Conservation (phyloP, 2,888 invertebrate genomes). For the Monoplex corrugatus region DNA sequence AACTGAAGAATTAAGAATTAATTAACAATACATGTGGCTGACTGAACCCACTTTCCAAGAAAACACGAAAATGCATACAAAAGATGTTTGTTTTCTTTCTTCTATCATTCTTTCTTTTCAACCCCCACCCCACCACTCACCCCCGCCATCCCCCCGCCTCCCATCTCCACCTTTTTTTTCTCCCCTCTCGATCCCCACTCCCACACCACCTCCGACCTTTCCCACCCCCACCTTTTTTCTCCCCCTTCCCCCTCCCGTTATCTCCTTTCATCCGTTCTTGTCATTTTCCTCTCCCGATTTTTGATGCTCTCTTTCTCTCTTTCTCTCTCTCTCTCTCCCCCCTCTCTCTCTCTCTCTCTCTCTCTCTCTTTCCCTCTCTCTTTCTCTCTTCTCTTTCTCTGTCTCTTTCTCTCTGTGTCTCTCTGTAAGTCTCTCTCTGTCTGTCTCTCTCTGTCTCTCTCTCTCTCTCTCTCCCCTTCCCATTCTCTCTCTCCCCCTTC, state of each 20-base stretch:
- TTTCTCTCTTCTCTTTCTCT: not conserved
- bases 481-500: not conserved
- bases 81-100: too few relatives aligned
- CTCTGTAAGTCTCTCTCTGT: too few relatives aligned
- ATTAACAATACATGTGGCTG: too few relatives aligned
- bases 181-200: not conserved
- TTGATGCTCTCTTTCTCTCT: not conserved
- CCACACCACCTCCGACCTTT: too few relatives aligned
- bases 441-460: too few relatives aligned
- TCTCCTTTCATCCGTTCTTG: too few relatives aligned
- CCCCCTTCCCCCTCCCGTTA: not conserved
- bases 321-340: not conserved
- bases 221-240: not conserved
- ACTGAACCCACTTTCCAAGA: too few relatives aligned
- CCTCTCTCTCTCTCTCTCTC: not conserved
- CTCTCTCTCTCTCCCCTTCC: conserved; percentile 7
- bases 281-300: not conserved
- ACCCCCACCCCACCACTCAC: too few relatives aligned
- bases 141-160: too few relatives aligned
- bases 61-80: too few relatives aligned
- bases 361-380: not conserved
- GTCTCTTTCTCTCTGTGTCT: not conserved
- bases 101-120: too few relatives aligned
- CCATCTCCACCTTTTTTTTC: not conserved
- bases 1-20: too few relatives aligned